Evolutionary conservation across 2,888 invertebrate genomes (phyloP), one percentile per base, ranked within the genome.

Genomic region (Eupithecia inturbata): DNA sequence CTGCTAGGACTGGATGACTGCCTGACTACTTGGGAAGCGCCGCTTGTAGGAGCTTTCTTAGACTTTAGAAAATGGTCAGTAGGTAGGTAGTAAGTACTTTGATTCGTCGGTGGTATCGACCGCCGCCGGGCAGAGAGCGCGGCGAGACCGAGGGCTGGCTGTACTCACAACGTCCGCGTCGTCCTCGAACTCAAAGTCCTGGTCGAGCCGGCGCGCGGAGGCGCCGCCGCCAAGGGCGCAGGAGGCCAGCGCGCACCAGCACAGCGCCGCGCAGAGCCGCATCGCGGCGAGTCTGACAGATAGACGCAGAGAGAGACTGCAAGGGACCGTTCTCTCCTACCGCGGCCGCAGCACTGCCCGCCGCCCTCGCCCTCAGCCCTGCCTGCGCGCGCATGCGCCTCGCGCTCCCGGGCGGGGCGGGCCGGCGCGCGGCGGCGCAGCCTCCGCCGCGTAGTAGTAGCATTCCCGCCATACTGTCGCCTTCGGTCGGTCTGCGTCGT

Each of bases 141-240:
- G 57, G 53, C 64, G n/a, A 14, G 6, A 33, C 19, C 19, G 70
- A 36, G 26, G 49, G 49, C 19, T 3, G 22, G 28, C 3, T 7
- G 57, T 16, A 60, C 85, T 88, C 85, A 92, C 92, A 12, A 28
- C 2, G 31, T 31, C 63, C 89, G 88, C 85, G 70, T 89, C 89
- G 81, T 93, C 93, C 83, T 90, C 92, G 87, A 93, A 93, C 87
- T 93, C 93, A 88, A 93, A 93, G 89, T 93, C 93, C 80, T 88
- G 88, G 82, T 92, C 92, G 76, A 81, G 68, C 85, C 82, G 75
- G 82, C 84, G 73, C 85, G 84, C 82, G 78, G 81, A 81, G 81
- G 85, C 70, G 28, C 62, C 64, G 16, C 41, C 82, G 82, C 84
- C 78, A 82, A 86, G 83, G 83, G 84, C 83, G 62, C 26, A 28